phyloP scores from a whole-genome alignment of 1,140 invertebrate species.

The Caerostris extrusa region DNA sequence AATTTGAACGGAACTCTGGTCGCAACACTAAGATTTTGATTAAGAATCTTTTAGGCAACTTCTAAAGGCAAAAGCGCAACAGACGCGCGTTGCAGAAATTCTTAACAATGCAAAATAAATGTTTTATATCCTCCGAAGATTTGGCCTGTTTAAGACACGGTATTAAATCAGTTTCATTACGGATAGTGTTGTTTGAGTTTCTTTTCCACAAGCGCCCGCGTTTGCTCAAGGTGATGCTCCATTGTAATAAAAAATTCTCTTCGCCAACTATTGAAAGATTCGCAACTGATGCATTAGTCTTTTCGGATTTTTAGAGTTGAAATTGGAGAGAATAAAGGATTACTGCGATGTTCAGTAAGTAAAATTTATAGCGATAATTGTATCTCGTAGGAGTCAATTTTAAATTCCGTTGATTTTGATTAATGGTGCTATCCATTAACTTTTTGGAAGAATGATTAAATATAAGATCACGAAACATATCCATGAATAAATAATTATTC shows the following conservation, averaged over 20 bases:
- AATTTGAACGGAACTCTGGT: not conserved
- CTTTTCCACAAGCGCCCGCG: not conserved
- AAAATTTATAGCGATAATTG: not conserved
- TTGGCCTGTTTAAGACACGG: not conserved
- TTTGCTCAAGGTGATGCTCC: not conserved
- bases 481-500: too few species aligned
- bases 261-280: not conserved
- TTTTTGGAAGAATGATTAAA: too few species aligned
- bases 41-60: not conserved
- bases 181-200: not conserved
- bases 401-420: too few species aligned
- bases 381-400: too few species aligned
- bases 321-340: not conserved
- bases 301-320: not conserved
- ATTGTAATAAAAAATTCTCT: not conserved
- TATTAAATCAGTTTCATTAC: constrained; percentile 11
- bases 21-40: not conserved
- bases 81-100: not conserved
- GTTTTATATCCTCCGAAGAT: not conserved
- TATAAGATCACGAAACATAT: too few species aligned
- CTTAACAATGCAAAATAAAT: constrained; percentile 20
- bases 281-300: not conserved
- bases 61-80: not conserved
- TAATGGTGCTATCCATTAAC: too few species aligned
- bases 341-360: not conserved